phyloP scores from a whole-genome alignment of 2,113 vertebrate species.

The Tachysurus fulvidraco region DNA sequence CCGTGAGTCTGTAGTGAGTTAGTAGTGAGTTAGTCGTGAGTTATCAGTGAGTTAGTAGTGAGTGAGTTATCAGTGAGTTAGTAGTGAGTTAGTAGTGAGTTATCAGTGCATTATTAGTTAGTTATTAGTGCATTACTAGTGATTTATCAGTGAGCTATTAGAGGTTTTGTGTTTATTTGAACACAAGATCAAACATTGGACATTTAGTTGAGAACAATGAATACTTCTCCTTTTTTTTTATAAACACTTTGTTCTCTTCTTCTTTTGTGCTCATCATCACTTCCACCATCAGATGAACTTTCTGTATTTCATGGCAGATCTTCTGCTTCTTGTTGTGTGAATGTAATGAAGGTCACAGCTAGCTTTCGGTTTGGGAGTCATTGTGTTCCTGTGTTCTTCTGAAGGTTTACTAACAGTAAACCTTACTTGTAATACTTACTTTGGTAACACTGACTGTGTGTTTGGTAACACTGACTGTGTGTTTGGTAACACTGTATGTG shows the following conservation, averaged over 20 bases:
- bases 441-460: no score
- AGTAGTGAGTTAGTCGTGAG: neutral
- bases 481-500: no score
- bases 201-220: neutral
- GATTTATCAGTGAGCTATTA: no score
- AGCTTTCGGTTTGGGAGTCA: neutral
- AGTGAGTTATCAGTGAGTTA: neutral
- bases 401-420: no score
- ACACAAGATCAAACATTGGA: neutral
- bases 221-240: neutral
- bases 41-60: no score
- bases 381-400: neutral
- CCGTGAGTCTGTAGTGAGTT: neutral
- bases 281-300: neutral
- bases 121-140: no score
- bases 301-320: neutral
- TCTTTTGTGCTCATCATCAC: no score
- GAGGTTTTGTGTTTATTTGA: neutral
- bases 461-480: no score
- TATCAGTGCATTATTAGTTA: no score
- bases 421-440: no score
- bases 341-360: neutral
- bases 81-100: no score
- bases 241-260: neutral
- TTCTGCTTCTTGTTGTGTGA: neutral